A percentile compares a stretch with the other conserved stretches of the same genome.
Evolutionary conservation across 1,140 invertebrate genomes (phyloP).

Genomic region (Magallana angulata): DNA sequence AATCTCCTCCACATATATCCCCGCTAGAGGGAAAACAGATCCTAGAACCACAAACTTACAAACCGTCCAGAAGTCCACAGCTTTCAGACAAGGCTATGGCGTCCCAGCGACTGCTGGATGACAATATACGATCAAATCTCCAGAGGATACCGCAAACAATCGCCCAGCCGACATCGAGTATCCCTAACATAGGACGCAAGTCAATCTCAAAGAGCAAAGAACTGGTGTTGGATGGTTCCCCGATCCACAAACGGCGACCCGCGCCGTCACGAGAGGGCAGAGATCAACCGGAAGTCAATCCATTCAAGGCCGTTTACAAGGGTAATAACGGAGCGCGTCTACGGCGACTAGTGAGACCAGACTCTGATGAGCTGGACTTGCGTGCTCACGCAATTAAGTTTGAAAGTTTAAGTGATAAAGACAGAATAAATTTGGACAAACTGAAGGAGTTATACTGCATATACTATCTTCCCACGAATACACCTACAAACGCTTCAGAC

Average conservation of each 20-base stretch:
- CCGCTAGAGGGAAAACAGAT: slow-evolving; percentile 72
- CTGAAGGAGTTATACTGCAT: slow-evolving; percentile 69
- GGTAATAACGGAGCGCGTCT: slow-evolving; percentile 37
- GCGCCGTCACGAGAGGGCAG: slow-evolving; percentile 25
- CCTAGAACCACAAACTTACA: slow-evolving; percentile 59
- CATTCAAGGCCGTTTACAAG: slow-evolving; percentile 49
- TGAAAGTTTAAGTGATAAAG: slow-evolving; percentile 56
- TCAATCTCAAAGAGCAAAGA: slow-evolving; percentile 53
- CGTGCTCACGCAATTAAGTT: slow-evolving; percentile 48
- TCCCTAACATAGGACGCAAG: slow-evolving; percentile 69
- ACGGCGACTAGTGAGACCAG: slow-evolving; percentile 39
- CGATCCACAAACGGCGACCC: slow-evolving; percentile 53
- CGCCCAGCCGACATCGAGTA: slow-evolving; percentile 66
- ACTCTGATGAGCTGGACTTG: slow-evolving; percentile 48
- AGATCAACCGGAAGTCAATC: slow-evolving; percentile 39
- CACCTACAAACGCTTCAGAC: slow-evolving; percentile 49
- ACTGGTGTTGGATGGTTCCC: slow-evolving; percentile 60
- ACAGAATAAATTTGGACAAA: slow-evolving; percentile 65
- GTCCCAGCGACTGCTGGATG: slow-evolving; percentile 56
- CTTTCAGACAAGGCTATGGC: slow-evolving; percentile 34
- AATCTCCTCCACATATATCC: slow-evolving; percentile 63
- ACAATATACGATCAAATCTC: slow-evolving; percentile 67
- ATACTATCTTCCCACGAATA: slow-evolving; percentile 65
- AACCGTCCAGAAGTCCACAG: slow-evolving; percentile 23
- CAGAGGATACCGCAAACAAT: slow-evolving; percentile 67